Evolutionary conservation across 2,797 vertebrate genomes (phyloP), one percentile per base, ranked within the genome.

Genomic region (Rhabdomys pumilio): DNA sequence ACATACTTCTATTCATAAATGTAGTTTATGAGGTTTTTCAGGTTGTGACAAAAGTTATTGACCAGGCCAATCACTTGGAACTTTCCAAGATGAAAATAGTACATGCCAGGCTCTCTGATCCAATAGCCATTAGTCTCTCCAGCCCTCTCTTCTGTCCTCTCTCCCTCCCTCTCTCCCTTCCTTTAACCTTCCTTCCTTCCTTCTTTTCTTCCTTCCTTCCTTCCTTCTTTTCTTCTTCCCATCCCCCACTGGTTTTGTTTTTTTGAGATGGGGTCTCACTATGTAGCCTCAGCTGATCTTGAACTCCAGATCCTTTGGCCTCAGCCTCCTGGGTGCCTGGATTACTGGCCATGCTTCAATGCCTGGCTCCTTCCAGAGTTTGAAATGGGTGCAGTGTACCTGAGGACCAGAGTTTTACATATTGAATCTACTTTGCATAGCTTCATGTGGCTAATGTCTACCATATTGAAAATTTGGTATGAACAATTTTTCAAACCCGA

Each of bases 351-450:
- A 17, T 44, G 41, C 12, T 22, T 76, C 41, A 44, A 10, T 50
- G 41, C 57, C 38, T 59, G 53, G 14, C 69, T 41, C 20, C 19
- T 24, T 61, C 55, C 9, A 47, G 5, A 2, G 59, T 61, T 79
- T 80, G 87, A 89, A 96, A 91, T 13, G 14, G 86, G 57, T 31
- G 0, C 26, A 44, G 29, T 87, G 29, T 34, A 87, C 59, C 38
- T 1, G 65, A 86, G 41, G 57, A 92, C 63, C 19, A 44, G 26
- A 93, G 20, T 83, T 94, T 96, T 82, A 90, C 41, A 91, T 65
- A 91, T 75, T 91, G 83, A 88, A 92, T 57, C 79, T 83, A 67
- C 47, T 61, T 89, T 73, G 69, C 86, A n/a, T 72, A 86, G 34
- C 47, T 69, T 91, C 20, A 53, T 4, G 19, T 82, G 83, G 61